Evolutionary conservation across 1,140 invertebrate genomes (phyloP).

Genomic region (Magallana ariakensis): DNA sequence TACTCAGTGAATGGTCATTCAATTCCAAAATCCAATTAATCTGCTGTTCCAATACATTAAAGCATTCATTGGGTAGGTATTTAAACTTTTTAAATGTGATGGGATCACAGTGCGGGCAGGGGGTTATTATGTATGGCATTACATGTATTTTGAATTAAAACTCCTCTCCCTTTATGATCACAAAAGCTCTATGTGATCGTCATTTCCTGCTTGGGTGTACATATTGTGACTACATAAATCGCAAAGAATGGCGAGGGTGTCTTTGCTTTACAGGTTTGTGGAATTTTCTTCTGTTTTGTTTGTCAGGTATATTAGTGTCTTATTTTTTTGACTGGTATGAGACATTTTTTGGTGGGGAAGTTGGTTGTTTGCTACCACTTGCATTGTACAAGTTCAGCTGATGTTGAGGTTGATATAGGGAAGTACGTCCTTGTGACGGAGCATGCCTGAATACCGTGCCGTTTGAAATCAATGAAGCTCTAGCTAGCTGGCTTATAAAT

Average conservation of each 20-base stretch:
- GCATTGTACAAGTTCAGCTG: neutral
- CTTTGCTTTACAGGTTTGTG: neutral
- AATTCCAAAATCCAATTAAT: too few species aligned
- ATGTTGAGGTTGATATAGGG: neutral
- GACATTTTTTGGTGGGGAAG: neutral
- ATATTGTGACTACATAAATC: neutral
- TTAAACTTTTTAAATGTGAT: too few species aligned
- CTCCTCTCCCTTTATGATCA: neutral
- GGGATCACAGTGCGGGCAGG: neutral
- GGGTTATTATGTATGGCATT: neutral
- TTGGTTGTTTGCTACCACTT: neutral
- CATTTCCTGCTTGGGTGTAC: neutral
- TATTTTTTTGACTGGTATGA: neutral
- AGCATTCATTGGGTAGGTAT: too few species aligned
- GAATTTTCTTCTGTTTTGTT: neutral
- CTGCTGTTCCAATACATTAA: too few species aligned
- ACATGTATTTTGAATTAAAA: neutral
- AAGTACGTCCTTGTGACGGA: neutral
- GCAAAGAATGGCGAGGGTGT: neutral
- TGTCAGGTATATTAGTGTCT: too few species aligned
- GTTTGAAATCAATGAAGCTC: conserved; percentile 1
- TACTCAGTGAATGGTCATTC: too few species aligned
- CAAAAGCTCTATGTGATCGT: neutral
- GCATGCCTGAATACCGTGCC: neutral
- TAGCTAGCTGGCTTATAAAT: too few species aligned